Conservation (phyloP, 2,113 vertebrate species). For the Sinocyclocheilus anophthalmus region DNA sequence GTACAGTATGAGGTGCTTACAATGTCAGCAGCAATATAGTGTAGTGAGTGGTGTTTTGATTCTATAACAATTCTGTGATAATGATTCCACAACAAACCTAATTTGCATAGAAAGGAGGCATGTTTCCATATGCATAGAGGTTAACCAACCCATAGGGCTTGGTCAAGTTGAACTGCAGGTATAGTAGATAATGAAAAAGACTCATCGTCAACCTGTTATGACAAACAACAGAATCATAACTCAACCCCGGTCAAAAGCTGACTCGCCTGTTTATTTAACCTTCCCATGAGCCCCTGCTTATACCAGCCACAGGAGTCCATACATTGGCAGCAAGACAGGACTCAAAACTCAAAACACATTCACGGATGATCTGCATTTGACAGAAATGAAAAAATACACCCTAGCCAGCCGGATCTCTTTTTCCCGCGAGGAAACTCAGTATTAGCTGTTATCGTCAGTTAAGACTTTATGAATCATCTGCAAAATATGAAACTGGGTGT, state of each 20-base stretch:
- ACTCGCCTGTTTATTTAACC: neutral
- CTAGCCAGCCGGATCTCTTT: neutral
- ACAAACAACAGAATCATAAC: neutral
- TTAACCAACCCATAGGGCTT: neutral
- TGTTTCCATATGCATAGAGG: neutral
- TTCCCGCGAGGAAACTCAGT: neutral
- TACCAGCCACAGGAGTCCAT: neutral
- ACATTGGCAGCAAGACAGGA: neutral
- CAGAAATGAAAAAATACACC: neutral
- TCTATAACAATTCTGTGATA: neutral
- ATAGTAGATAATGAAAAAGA: neutral
- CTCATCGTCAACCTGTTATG: neutral
- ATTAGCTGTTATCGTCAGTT: neutral
- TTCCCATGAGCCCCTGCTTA: neutral
- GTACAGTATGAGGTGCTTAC: neutral
- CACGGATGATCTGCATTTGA: conserved; percentile 15
- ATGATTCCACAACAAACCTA: neutral
- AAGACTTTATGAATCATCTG: neutral
- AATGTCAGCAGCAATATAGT: neutral
- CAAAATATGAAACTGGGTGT: conserved; percentile 2
- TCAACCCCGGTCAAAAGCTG: neutral
- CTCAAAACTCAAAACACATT: conserved; percentile 2
- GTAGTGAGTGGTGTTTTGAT: neutral
- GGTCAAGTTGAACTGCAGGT: neutral
- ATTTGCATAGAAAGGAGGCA: neutral